These are phyloP conservation scores for Anthopleura sola DNA, from an alignment of 64 coral and sea anemone genomes.

Conservation along the genomic window DNA sequence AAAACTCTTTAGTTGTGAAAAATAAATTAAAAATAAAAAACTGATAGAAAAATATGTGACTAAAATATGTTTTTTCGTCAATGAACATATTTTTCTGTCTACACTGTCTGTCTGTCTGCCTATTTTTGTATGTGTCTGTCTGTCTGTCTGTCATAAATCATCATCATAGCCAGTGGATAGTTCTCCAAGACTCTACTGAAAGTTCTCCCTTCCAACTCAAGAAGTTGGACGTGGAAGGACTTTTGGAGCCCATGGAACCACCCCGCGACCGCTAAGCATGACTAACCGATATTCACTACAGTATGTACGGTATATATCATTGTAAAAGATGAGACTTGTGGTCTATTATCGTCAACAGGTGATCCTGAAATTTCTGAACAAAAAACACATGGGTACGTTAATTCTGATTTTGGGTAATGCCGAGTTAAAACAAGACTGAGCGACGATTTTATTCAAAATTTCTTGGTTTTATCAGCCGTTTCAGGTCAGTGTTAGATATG, in stretches of 20 bases:
- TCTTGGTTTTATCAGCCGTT: too few species aligned
- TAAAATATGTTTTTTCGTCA: background rate
- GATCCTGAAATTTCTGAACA: conserved; percentile 87
- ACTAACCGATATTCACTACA: background rate
- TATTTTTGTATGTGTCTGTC: background rate
- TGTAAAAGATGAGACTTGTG: conserved; percentile 73
- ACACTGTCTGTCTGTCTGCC: background rate
- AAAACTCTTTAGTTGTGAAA: too few species aligned
- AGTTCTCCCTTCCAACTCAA: too few species aligned
- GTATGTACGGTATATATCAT: background rate
- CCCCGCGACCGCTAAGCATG: background rate
- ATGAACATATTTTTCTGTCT: background rate
- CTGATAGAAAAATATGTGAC: too few species aligned
- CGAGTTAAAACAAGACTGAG: background rate
- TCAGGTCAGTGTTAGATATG: too few species aligned
- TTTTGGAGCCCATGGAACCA: too few species aligned
- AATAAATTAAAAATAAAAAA: too few species aligned
- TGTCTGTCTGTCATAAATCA: background rate
- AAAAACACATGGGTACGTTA: background rate
- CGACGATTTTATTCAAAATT: too few species aligned
- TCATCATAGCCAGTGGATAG: background rate
- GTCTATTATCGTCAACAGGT: conserved; percentile 88
- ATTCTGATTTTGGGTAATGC: background rate
- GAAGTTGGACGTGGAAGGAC: too few species aligned
- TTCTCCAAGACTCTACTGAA: too few species aligned